Base-by-base conservation (phyloP, 1,140 invertebrate species). In the Zaprionus kolodkinae region DNA sequence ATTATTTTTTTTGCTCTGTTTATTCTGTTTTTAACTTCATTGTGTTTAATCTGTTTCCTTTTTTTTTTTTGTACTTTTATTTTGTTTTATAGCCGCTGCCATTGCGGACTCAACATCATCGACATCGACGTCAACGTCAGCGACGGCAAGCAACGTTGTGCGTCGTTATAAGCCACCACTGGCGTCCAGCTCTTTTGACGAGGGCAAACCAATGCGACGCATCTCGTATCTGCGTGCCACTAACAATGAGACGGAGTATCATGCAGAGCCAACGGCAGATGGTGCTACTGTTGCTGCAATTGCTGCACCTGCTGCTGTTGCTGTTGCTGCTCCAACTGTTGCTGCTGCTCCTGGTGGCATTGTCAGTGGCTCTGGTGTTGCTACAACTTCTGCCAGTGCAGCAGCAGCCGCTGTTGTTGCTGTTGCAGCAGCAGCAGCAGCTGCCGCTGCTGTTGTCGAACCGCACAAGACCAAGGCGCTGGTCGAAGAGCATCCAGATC, bases 171-270 rank as follows among this genome's bases (percentile, higher is more conserved):
- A 88, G 48, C 78, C 87, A 21, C 68, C 87, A 21, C 68, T 91
- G 11, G 57, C 81, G 27, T 91, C 90, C 15, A 77, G 82, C 48
- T 86, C 81, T 27, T 88, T 88, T 52, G 96, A 97, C 87, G 96
- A 97, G 82, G 97, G 97, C 81, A 95, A 97, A 72, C 95, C 96
- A 13, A 97, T 96, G 87, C 94, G 97, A 82, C 94, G 97, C 75
- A 97, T 97, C 52, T 98, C 97, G 1, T 99, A 99, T 93, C 93
- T 98, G 72, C 97, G 97, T 93, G 98, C 98, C 9, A 98, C 97
- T 25, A 95, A 92, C 57, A 92, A 92, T 36, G 92, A 92, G 72
- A 64, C 78, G 21, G 90, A 92, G 17, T 92, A 80, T 79, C 93
- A 95, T 94, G 95, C 88, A 1, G 83, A 72, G 2, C 62, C 69